phyloP scores from a whole-genome alignment of 92 coral and sea anemone species.

The Porites evermanni region DNA sequence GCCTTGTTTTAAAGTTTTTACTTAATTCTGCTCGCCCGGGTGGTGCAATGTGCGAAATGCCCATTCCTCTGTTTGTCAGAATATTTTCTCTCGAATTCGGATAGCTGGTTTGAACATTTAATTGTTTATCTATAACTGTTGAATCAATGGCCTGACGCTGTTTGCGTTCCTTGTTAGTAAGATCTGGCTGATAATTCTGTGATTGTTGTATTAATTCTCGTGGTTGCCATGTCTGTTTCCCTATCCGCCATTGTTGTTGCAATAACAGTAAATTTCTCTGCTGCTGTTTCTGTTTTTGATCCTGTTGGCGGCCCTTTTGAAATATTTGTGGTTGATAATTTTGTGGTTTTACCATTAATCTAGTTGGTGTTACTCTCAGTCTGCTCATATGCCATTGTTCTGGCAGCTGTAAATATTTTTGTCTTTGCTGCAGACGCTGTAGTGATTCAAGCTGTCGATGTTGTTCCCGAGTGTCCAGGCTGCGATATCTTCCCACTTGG shows the following conservation, averaged over 20 bases:
- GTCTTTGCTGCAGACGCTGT: neutral
- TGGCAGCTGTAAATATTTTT: neutral
- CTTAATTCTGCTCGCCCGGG: neutral
- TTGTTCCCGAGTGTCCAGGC: neutral
- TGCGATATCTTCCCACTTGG: neutral
- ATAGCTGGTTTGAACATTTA: neutral
- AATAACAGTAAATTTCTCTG: constrained; percentile 5
- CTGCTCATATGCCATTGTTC: neutral
- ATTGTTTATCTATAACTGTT: neutral
- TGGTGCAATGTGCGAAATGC: neutral
- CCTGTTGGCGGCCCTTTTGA: constrained; percentile 17
- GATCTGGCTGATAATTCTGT: neutral
- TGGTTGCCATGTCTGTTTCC: neutral
- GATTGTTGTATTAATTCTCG: neutral
- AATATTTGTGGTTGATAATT: neutral
- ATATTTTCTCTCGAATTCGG: neutral
- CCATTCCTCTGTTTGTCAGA: neutral
- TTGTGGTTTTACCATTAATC: neutral
- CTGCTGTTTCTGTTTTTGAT: neutral
- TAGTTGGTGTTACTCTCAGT: neutral
- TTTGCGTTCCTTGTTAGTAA: constrained; percentile 1
- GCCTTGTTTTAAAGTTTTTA: neutral
- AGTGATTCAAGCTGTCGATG: neutral
- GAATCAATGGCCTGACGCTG: constrained; percentile 14
- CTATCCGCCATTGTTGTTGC: constrained; percentile 4